Conservation (phyloP, 2,797 vertebrate species). For the Hipposideros larvatus region DNA sequence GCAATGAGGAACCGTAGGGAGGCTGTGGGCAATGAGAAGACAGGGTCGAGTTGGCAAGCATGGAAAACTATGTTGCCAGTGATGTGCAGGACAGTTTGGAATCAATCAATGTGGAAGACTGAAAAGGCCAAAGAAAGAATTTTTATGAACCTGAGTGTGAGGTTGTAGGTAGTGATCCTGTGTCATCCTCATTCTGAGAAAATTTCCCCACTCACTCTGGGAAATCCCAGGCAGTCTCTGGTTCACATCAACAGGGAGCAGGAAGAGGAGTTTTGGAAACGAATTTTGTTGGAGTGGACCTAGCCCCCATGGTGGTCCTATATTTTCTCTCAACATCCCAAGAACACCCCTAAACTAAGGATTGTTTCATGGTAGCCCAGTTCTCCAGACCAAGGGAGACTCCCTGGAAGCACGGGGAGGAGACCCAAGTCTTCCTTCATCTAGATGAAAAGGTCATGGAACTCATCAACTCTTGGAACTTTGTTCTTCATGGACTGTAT, state of each 20-base stretch:
- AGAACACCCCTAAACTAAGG: not conserved
- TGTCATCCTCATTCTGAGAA: not conserved
- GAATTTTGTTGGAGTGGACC: not conserved
- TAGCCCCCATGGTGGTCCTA: not conserved
- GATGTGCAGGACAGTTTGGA: conserved; percentile 76
- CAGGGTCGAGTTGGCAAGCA: conserved; percentile 81
- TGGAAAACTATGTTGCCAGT: conserved; percentile 73
- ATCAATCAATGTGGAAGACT: conserved; percentile 57
- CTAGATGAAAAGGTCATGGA: not conserved
- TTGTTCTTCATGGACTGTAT: not conserved
- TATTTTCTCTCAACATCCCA: not conserved
- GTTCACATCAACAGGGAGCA: not conserved
- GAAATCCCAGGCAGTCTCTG: not conserved
- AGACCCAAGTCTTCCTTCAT: not conserved
- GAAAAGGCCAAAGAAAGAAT: conserved; percentile 62
- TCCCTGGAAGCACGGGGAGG: not conserved
- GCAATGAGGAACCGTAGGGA: conserved; percentile 80
- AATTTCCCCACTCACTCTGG: not conserved
- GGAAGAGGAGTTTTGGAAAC: not conserved
- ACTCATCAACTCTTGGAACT: not conserved
- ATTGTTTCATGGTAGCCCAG: not conserved
- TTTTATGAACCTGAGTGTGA: not conserved
- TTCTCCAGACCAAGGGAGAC: not conserved
- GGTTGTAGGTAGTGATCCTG: not conserved
- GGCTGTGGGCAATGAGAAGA: conserved; percentile 77